phyloP scores from a whole-genome alignment of 2,113 vertebrate genomes.

The Sminthopsis crassicaudata region DNA sequence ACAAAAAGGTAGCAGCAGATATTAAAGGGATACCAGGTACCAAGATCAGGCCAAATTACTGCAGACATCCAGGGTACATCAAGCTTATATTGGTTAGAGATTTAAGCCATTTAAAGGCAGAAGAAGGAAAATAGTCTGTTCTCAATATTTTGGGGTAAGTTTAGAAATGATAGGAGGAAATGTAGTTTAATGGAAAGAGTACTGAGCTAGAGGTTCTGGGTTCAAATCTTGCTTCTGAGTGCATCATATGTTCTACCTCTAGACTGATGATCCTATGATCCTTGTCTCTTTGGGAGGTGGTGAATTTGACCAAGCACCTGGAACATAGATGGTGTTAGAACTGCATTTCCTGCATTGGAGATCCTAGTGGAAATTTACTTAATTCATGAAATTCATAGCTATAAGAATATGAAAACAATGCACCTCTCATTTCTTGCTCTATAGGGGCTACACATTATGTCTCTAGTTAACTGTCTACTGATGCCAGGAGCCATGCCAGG shows the following conservation, averaged over 20 bases:
- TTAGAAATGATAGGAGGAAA: neutral
- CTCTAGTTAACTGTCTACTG: neutral
- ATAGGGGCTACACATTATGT: neutral
- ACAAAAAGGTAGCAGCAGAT: neutral
- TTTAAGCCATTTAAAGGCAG: neutral
- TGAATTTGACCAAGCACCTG: neutral
- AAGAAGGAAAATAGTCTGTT: neutral
- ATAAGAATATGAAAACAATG: neutral
- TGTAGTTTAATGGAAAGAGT: neutral
- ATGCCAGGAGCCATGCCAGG: neutral
- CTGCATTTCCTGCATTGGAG: neutral
- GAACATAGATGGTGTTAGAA: neutral
- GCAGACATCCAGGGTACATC: neutral
- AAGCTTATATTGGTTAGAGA: neutral
- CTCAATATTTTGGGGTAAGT: neutral
- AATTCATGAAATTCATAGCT: neutral
- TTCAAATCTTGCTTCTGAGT: neutral
- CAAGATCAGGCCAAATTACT: neutral
- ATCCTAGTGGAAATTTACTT: neutral
- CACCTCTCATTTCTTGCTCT: neutral
- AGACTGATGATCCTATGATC: neutral
- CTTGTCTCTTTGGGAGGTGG: neutral
- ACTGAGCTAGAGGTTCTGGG: neutral
- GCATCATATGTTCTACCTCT: neutral
- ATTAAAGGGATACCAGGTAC: neutral